These are phyloP conservation scores for Tenodera sinensis DNA, from an alignment of 2,888 invertebrate genomes.

Conservation along the genomic window DNA sequence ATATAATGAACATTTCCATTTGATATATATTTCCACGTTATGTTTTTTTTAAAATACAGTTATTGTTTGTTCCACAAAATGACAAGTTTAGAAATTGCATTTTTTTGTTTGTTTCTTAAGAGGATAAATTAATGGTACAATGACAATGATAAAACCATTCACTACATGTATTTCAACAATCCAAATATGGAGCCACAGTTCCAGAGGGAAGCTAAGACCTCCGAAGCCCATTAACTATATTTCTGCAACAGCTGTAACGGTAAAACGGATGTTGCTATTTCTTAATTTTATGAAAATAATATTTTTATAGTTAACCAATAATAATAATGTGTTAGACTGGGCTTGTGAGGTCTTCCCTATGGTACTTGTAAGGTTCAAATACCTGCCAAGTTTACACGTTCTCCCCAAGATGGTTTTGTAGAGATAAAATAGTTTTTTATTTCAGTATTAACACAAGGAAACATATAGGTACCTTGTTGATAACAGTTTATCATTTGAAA, in stretches of 20 bases:
- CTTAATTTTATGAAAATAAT: neutral
- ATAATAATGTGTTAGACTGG: neutral
- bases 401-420: neutral
- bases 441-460: neutral
- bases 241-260: neutral
- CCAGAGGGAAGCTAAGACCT: neutral
- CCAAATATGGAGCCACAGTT: neutral
- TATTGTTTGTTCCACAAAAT: neutral
- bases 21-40: neutral
- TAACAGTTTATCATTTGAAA: neutral
- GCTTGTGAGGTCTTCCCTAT: neutral
- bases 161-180: neutral
- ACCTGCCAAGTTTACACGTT: neutral
- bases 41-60: neutral
- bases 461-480: neutral
- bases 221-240: neutral
- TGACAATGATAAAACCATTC: neutral
- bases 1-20: neutral
- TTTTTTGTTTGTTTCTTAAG: neutral
- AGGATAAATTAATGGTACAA: neutral
- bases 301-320: neutral
- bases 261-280: neutral
- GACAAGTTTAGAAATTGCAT: neutral
- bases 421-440: neutral
- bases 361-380: neutral